phyloP scores from a whole-genome alignment of 2,888 invertebrate genomes.

The Cataglyphis altisquamis region DNA sequence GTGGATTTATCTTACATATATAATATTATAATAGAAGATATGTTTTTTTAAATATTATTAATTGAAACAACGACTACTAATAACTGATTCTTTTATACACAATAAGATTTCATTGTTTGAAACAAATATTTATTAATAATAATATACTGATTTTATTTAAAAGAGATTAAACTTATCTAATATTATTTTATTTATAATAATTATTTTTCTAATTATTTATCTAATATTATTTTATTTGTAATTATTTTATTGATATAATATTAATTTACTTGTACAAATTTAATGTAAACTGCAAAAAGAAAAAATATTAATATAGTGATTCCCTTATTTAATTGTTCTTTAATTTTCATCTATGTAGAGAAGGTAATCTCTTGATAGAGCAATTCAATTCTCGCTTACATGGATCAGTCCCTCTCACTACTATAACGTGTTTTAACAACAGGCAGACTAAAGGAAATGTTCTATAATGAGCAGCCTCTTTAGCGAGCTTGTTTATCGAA shows the following conservation, averaged over 20 bases:
- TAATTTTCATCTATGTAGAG: neutral
- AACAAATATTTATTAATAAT: neutral
- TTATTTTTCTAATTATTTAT: no score
- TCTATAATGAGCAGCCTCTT: conserved; percentile 60
- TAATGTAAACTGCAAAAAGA: neutral
- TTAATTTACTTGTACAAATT: neutral
- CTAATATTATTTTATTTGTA: neutral
- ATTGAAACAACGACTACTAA: neutral
- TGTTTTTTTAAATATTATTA: neutral
- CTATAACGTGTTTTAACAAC: conserved; percentile 27
- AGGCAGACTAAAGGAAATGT: conserved; percentile 47
- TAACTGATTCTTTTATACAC: neutral
- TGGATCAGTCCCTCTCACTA: conserved; percentile 30
- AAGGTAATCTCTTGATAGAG: conserved; percentile 2
- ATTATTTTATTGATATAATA: neutral
- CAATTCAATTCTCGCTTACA: neutral
- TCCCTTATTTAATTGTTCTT: neutral
- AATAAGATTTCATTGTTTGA: neutral
- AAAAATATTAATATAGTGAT: neutral
- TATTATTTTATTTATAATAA: neutral
- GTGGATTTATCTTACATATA: neutral
- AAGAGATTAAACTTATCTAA: neutral
- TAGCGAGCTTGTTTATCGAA: conserved; percentile 15
- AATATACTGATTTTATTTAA: neutral
- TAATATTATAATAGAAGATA: neutral